Base-by-base conservation (phyloP, 2,797 vertebrate genomes). In the Vespertilio murinus region DNA sequence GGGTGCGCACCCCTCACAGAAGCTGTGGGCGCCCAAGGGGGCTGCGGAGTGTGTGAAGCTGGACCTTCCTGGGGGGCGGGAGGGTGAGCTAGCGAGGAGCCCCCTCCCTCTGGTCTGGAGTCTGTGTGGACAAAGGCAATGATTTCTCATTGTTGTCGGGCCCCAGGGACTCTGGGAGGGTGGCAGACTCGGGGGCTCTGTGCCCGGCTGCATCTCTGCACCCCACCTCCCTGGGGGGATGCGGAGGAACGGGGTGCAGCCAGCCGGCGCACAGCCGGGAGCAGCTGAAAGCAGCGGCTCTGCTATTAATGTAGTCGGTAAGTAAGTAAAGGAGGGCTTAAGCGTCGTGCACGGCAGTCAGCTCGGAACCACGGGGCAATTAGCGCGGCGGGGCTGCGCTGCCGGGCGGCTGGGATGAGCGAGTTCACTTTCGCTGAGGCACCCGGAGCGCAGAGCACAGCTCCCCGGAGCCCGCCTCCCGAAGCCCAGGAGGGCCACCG, bases 251-350 rank as follows among this genome's bases (percentile, higher is more conserved):
- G 0, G 45, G 85, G 82, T 33, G 65, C 59, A 78, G 47, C 61
- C 52, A 23, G 56, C 64, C 6, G 5, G 5, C 0, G 0, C 54
- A 78, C n/a, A 64, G 91, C 47, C 12, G 47, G 90, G 94, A 61
- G 70, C 1, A 6, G 94, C 96, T 94, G 94, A 96, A 95, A 95
- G 96, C 88, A 82, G 95, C 5, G 86, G 97, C 96, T 89, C 97
- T 88, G 97, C 96, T 5, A 97, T 97, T 98, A 98, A 98, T 98
- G 98, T 98, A 98, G 98, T 98, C 98, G 88, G 98, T 98, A 98
- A 98, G 98, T 98, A 98, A 98, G 98, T 98, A 98, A 97, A 98
- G 98, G 98, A 98, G 98, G 98, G 98, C 97, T 98, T 98, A 98
- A 98, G 98, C 98, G 97, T 97, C 97, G 98, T 95, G 98, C 97